Percentiles rank a stretch among this genome's conserved stretches.
phyloP scores from a whole-genome alignment of 2,797 vertebrate species.

The Poliocrania exsul region DNA sequence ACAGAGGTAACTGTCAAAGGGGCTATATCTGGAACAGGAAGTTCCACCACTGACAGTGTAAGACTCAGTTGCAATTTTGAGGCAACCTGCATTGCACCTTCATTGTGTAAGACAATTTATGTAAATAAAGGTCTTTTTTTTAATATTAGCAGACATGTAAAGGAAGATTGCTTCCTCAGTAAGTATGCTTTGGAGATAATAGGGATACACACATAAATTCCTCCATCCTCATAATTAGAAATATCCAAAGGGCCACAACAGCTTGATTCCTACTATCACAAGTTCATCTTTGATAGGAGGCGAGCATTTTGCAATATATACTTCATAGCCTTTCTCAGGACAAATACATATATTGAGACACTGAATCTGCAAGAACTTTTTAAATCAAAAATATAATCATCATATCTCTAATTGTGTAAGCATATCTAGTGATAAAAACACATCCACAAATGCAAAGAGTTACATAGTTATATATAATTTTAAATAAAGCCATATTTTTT shows the following conservation, averaged over 20 bases:
- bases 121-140: not conserved
- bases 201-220: not conserved
- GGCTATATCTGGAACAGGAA: not conserved
- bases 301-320: not conserved
- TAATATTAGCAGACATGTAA: not conserved
- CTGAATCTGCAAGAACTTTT: not conserved
- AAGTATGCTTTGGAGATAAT: not conserved
- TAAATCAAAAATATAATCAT: not conserved
- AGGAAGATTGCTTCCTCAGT: not conserved
- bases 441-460: not conserved
- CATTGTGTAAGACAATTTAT: not conserved
- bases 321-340: not conserved
- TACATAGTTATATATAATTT: not conserved
- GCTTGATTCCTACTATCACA: not conserved
- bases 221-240: not conserved
- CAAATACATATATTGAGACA: not conserved
- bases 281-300: not conserved
- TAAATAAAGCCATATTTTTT: not conserved
- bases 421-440: not conserved
- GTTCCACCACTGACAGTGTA: not conserved
- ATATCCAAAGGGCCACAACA: not conserved
- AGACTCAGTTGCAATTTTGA: not conserved
- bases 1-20: not conserved
- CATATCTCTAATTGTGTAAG: not conserved
- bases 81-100: not conserved